Evolutionary conservation across 1,140 invertebrate species (phyloP).

Genomic region (Sarcophaga bullata): DNA sequence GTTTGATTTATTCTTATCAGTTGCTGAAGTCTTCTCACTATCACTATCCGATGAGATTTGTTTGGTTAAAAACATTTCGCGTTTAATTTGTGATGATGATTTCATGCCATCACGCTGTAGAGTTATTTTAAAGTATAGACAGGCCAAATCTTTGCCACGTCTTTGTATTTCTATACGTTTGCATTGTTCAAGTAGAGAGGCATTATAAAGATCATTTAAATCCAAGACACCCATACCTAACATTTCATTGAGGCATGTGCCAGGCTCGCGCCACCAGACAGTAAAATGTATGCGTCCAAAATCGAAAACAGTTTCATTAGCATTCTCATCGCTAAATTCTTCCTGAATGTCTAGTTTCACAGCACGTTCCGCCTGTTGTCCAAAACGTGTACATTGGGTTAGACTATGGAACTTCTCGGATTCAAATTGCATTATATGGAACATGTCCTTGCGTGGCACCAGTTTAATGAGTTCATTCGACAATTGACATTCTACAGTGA

Average conservation of each 20-base stretch:
- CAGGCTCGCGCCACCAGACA: constrained; percentile 63
- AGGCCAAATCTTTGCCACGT: constrained; percentile 55
- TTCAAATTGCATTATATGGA: constrained; percentile 63
- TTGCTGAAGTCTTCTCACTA: constrained; percentile 15
- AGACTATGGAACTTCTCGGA: constrained; percentile 62
- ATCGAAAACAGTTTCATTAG: constrained; percentile 34
- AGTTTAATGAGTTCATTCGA: constrained; percentile 55
- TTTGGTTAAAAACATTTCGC: neutral
- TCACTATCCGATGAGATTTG: constrained; percentile 25
- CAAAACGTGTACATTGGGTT: constrained; percentile 63
- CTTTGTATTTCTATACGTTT: constrained; percentile 57
- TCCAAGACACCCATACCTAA: constrained; percentile 58
- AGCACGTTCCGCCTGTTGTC: constrained; percentile 54
- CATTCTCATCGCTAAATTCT: constrained; percentile 23
- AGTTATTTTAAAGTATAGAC: constrained; percentile 60
- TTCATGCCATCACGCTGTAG: constrained; percentile 43
- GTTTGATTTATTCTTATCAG: constrained; percentile 23
- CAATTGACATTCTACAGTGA: constrained; percentile 60
- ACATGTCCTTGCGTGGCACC: constrained; percentile 55
- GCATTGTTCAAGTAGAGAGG: constrained; percentile 59
- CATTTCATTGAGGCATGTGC: constrained; percentile 62
- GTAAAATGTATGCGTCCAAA: constrained; percentile 57
- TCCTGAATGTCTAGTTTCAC: constrained; percentile 46
- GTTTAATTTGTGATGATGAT: constrained; percentile 4
- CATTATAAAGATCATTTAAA: constrained; percentile 55